A percentile compares a stretch with the other conserved stretches of the same genome.
Conservation (phyloP, 2,888 invertebrate genomes). For the Carterocephalus palaemon region DNA sequence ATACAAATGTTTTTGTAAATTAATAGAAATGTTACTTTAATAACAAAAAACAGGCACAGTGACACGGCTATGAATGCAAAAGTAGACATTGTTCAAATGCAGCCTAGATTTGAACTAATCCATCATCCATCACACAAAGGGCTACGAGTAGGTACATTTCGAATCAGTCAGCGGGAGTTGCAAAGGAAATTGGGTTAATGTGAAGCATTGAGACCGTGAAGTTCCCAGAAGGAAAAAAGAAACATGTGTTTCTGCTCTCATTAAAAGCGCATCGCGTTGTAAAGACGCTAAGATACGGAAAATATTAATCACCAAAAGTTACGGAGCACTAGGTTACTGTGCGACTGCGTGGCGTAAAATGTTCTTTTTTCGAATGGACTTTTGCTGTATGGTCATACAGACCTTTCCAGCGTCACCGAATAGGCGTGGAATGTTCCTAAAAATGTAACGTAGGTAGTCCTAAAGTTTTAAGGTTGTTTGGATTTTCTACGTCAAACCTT, state of each 20-base stretch:
- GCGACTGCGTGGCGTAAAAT: not conserved
- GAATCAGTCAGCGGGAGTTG: conserved; percentile 5
- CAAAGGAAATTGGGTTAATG: conserved; percentile 19
- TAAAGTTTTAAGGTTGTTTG: not conserved
- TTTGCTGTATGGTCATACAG: no score
- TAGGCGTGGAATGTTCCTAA: no score
- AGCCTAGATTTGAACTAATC: no score
- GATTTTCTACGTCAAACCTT: not conserved
- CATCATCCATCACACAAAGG: no score
- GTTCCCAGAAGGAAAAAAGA: conserved; percentile 16
- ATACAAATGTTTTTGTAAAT: no score
- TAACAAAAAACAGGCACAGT: no score
- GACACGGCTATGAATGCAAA: no score
- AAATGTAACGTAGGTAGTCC: no score
- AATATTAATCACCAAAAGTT: conserved; percentile 8
- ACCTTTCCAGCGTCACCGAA: no score
- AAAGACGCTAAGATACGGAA: not conserved
- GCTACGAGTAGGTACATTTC: not conserved
- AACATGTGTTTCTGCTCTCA: conserved; percentile 7
- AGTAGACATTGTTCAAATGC: no score
- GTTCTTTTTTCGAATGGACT: no score
- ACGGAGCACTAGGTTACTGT: conserved; percentile 4
- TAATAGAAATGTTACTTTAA: no score
- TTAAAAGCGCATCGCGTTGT: conserved; percentile 6
- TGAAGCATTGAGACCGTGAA: not conserved